A percentile compares a stretch with the other conserved stretches of the same genome.
Conservation (phyloP, 2,797 vertebrate species). For the Tachyglossus aculeatus region DNA sequence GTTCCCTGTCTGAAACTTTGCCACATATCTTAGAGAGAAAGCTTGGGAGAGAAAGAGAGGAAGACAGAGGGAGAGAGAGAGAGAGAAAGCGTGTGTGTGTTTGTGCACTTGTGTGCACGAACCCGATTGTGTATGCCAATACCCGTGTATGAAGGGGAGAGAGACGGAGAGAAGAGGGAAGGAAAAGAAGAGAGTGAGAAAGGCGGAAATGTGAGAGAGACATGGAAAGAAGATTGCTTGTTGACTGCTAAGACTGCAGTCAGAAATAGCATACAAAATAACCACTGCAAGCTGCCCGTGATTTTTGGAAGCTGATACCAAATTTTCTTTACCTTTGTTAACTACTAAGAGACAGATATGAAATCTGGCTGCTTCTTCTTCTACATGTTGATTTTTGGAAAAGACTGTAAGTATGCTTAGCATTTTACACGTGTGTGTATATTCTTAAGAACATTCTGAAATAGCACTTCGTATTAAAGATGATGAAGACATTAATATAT, state of each 20-base stretch:
- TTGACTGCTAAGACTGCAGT: conserved; percentile 51
- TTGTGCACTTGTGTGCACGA: too few species aligned
- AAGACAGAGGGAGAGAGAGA: conserved; percentile 3
- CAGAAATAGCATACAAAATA: conserved; percentile 48
- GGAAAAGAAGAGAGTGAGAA: conserved; percentile 27
- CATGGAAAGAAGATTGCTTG: conserved; percentile 34
- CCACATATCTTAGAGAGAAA: background rate
- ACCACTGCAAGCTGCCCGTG: conserved; percentile 21
- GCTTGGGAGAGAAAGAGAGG: background rate
- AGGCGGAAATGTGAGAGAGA: background rate
- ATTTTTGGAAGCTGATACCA: conserved; percentile 38
- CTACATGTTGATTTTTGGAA: conserved; percentile 64
- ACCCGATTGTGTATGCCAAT: too few species aligned
- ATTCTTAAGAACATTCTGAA: conserved; percentile 20
- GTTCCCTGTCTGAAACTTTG: conserved; percentile 59
- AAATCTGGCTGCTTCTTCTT: conserved; percentile 57
- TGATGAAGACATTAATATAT: conserved; percentile 2
- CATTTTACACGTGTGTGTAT: conserved; percentile 42
- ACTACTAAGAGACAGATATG: conserved; percentile 63
- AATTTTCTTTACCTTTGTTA: conserved; percentile 36
- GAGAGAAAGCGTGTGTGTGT: too few species aligned
- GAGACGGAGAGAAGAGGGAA: conserved; percentile 3
- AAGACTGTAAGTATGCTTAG: conserved; percentile 68
- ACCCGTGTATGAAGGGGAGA: background rate
- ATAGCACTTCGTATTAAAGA: background rate